These are phyloP conservation scores for Mythimna impura DNA, from an alignment of 2,888 invertebrate species.

Conservation along the genomic window DNA sequence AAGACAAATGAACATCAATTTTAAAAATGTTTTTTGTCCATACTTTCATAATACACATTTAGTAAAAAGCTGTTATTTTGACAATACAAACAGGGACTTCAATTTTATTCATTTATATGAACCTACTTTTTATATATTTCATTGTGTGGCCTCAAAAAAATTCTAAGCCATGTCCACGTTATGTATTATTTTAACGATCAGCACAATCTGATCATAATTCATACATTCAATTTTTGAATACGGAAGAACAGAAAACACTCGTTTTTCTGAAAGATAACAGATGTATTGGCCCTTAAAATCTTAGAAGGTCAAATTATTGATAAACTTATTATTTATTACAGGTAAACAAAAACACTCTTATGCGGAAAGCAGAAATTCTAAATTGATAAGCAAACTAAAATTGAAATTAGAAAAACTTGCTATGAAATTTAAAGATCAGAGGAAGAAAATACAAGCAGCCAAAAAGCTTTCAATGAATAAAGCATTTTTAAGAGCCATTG, in stretches of 20 bases:
- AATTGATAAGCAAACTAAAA: neutral
- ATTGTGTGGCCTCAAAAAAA: neutral
- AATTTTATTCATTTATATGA: too few species aligned
- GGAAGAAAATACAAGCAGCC: too few species aligned
- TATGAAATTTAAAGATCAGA: neutral
- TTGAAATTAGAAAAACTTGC: neutral
- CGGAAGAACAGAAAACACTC: neutral
- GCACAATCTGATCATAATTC: neutral
- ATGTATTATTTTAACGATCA: too few species aligned
- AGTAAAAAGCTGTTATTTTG: too few species aligned
- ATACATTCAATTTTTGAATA: neutral
- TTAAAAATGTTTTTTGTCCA: neutral
- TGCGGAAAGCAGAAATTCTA: neutral
- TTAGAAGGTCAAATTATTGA: neutral
- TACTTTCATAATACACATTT: too few species aligned
- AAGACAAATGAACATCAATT: neutral
- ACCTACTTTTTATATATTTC: neutral
- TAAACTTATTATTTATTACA: neutral
- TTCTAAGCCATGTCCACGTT: neutral
- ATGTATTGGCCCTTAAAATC: neutral
- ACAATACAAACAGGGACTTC: too few species aligned
- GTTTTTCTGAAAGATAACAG: neutral
- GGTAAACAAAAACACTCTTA: neutral
- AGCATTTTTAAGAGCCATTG: neutral
- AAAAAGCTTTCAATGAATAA: neutral